These are phyloP conservation scores for Tetragonisca angustula DNA, from an alignment of 2,888 invertebrate species.

Conservation along the genomic window DNA sequence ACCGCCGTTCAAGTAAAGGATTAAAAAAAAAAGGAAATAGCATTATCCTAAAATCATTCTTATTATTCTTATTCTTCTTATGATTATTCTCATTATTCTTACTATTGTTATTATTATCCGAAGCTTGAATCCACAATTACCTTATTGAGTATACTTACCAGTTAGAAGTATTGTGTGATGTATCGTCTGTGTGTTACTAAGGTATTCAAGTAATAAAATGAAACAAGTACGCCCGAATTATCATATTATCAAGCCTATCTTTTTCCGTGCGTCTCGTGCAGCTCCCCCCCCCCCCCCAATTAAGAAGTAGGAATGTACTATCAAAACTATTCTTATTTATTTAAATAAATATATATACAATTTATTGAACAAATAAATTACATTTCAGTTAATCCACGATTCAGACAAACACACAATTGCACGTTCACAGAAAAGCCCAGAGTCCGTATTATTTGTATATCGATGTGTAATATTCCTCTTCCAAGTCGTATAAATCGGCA, in stretches of 20 bases:
- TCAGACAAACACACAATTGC: conserved; percentile 11
- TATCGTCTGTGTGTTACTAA: conserved; percentile 81
- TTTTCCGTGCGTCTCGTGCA: conserved; percentile 25
- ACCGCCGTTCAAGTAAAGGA: conserved; percentile 63
- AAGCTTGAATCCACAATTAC: conserved; percentile 76
- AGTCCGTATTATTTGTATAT: conserved; percentile 88
- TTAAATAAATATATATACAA: conserved; percentile 74
- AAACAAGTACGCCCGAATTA: conserved; percentile 69
- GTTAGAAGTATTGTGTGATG: conserved; percentile 81
- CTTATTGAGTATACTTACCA: conserved; percentile 77
- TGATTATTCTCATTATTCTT: conserved; percentile 70
- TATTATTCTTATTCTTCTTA: conserved; percentile 70
- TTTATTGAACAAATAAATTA: conserved; percentile 50
- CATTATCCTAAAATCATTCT: conserved; percentile 74
- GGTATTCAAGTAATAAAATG: conserved; percentile 79
- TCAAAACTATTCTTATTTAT: conserved; percentile 74
- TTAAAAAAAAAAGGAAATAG: conserved; percentile 66
- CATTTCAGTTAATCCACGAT: conserved; percentile 42
- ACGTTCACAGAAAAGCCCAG: not conserved
- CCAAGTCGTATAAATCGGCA: conserved; percentile 95
- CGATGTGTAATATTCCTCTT: conserved; percentile 96
- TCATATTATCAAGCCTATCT: conserved; percentile 28
- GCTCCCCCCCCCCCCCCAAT: conserved; percentile 18
- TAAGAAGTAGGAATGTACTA: conserved; percentile 48
- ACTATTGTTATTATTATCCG: conserved; percentile 74